phyloP scores from a whole-genome alignment of 2,888 invertebrate species.

The Augiades crinisus region DNA sequence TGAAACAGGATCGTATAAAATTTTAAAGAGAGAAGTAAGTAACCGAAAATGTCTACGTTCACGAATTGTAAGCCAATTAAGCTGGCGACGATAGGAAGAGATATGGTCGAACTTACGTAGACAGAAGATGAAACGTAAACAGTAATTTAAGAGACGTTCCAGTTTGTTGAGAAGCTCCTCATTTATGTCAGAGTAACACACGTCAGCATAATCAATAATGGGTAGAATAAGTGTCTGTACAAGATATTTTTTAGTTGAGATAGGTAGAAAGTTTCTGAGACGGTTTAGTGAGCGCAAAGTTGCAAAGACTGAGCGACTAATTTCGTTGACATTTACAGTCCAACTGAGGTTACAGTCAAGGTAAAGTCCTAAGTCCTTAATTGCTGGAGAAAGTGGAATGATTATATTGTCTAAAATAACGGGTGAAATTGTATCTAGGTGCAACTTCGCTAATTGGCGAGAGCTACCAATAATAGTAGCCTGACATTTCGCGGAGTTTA shows the following conservation, averaged over 20 bases:
- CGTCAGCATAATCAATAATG: too few relatives aligned
- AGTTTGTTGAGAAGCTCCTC: neutral
- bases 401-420: neutral
- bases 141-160: neutral
- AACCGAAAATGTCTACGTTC: too few relatives aligned
- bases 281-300: neutral
- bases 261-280: neutral
- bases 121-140: too few relatives aligned
- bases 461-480: neutral
- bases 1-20: too few relatives aligned
- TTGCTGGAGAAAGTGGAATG: neutral
- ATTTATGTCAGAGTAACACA: too few relatives aligned
- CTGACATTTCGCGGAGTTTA: neutral
- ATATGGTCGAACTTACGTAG: neutral
- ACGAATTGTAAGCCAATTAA: too few relatives aligned
- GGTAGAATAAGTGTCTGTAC: neutral
- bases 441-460: neutral
- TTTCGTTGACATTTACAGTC: neutral
- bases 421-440: neutral
- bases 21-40: too few relatives aligned
- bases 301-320: neutral
- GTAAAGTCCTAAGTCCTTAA: too few relatives aligned
- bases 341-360: neutral
- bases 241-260: neutral
- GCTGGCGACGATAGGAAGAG: neutral